Evolutionary conservation across 2,797 vertebrate species (phyloP).

Genomic region (Pangasius larnaudii): DNA sequence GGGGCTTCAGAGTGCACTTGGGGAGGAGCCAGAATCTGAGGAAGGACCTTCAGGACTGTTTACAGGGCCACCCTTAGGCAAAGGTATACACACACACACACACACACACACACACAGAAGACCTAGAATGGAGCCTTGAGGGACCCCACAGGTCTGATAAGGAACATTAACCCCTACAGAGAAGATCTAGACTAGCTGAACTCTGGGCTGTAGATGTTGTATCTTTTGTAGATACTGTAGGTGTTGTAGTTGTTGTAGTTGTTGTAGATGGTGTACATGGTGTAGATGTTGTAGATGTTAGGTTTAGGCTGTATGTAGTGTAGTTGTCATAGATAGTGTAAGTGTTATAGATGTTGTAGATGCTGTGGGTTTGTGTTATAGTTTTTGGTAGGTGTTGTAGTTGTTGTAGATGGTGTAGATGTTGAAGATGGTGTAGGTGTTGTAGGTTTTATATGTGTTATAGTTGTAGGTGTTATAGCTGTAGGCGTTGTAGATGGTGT

Average conservation of each 20-base stretch:
- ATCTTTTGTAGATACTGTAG: background rate
- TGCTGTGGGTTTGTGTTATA: background rate
- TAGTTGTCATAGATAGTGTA: background rate
- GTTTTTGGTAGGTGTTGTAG: background rate
- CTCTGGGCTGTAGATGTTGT: background rate
- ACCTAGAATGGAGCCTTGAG: background rate
- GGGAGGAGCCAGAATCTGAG: slow-evolving; percentile 66
- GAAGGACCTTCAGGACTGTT: slow-evolving; percentile 63
- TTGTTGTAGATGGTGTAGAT: background rate
- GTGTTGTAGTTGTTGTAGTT: background rate
- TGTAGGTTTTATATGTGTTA: background rate
- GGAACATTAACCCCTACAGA: background rate
- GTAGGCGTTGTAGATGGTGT: background rate
- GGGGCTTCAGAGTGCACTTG: slow-evolving; percentile 59
- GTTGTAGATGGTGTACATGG: background rate
- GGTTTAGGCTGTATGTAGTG: background rate
- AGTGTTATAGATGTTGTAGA: background rate
- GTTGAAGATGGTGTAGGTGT: background rate
- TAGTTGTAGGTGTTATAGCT: background rate
- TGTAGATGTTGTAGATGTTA: background rate
- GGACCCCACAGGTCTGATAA: background rate
- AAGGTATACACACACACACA: slow-evolving; percentile 20
- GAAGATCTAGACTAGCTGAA: background rate
- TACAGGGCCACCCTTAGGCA: slow-evolving; percentile 11
- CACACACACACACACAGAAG: background rate